Conservation (phyloP, 1,140 invertebrate species). For the Carposina sasakii region DNA sequence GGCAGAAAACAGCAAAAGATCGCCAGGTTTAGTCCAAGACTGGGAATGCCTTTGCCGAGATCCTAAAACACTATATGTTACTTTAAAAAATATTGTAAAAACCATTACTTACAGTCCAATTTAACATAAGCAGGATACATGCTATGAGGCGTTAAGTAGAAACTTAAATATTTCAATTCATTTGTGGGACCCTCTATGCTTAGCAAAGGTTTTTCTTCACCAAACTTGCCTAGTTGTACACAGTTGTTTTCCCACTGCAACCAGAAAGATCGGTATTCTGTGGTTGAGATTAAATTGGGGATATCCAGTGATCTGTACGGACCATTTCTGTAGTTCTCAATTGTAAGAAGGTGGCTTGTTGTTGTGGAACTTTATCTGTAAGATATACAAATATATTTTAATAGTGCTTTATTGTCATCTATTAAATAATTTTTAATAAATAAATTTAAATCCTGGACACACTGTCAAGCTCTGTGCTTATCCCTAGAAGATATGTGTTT, state of each 20-base stretch:
- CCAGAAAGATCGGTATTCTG: constrained; percentile 84
- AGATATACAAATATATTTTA: no score
- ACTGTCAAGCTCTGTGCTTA: no score
- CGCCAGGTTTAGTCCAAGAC: background rate
- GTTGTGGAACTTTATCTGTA: no score
- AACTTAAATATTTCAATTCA: constrained; percentile 32
- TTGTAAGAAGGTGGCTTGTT: no score
- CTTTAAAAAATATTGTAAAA: constrained; percentile 1
- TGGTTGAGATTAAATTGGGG: no score
- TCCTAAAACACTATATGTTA: constrained; percentile 1
- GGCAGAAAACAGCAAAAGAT: background rate
- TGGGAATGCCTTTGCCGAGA: background rate
- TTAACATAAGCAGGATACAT: constrained; percentile 30
- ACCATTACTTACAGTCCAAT: constrained; percentile 34
- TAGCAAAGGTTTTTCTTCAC: constrained; percentile 20
- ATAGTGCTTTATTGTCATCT: no score
- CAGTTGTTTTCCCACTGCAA: constrained; percentile 77
- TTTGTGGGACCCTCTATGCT: constrained; percentile 9
- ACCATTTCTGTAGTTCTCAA: no score
- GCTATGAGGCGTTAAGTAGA: constrained; percentile 10
- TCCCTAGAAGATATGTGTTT: no score
- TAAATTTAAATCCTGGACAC: no score
- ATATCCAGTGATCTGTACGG: no score
- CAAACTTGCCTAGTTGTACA: constrained; percentile 17
- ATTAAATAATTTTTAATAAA: no score